phyloP scores from a whole-genome alignment of 2,113 vertebrate species.

The Myotis yumanensis region DNA sequence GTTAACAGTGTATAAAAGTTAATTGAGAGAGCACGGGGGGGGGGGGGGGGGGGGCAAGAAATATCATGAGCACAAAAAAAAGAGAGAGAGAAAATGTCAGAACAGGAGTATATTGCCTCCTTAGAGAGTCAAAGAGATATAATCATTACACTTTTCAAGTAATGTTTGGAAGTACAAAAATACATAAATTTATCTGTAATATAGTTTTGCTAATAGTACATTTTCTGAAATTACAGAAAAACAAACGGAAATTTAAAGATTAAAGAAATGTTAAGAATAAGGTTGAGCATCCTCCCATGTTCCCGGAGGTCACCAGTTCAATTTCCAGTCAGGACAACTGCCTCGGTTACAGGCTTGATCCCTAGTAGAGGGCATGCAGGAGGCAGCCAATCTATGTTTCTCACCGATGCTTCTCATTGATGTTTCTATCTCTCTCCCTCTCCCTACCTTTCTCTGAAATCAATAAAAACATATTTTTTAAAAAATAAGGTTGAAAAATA shows the following conservation, averaged over 20 bases:
- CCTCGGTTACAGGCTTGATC: too few relatives aligned
- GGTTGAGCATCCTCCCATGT: neutral
- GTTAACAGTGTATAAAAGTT: neutral
- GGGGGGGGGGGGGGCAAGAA: neutral
- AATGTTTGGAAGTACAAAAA: neutral
- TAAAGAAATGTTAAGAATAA: constrained; percentile 35
- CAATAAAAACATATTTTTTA: neutral
- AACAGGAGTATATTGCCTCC: neutral
- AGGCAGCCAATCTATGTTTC: too few relatives aligned
- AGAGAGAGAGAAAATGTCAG: neutral
- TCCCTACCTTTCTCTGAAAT: too few relatives aligned
- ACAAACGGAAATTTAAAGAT: neutral
- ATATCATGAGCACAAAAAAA: neutral
- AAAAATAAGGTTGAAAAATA: neutral
- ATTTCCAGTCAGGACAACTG: too few relatives aligned
- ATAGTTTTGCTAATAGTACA: neutral
- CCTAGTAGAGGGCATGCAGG: too few relatives aligned
- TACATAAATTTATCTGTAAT: neutral
- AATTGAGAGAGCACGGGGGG: neutral
- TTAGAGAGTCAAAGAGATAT: neutral
- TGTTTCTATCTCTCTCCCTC: too few relatives aligned
- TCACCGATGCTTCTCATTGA: too few relatives aligned
- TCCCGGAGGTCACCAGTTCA: too few relatives aligned
- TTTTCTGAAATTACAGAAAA: neutral
- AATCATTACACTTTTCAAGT: neutral